phyloP scores from a whole-genome alignment of 1,140 invertebrate species.

The Linepithema humile region DNA sequence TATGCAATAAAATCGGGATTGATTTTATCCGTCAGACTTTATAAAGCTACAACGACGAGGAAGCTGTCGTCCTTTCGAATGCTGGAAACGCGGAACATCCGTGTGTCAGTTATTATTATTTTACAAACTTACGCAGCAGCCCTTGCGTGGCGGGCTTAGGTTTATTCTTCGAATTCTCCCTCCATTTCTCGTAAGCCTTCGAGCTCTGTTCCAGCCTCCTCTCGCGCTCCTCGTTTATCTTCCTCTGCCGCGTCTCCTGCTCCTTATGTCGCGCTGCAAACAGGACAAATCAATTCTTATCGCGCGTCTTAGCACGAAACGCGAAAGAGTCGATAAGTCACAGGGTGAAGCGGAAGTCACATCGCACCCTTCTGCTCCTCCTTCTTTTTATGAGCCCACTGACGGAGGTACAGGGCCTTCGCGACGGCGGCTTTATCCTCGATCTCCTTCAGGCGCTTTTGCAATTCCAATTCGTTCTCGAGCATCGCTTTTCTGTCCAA shows the following conservation, averaged over 20 bases:
- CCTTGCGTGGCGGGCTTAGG: slow-evolving; percentile 81
- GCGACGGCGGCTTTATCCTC: slow-evolving; percentile 68
- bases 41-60: no score
- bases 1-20: no score
- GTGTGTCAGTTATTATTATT: background rate
- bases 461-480: slow-evolving; percentile 72
- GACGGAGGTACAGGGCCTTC: slow-evolving; percentile 71
- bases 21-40: no score
- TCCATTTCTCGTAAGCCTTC: slow-evolving; percentile 80
- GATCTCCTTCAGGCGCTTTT: slow-evolving; percentile 69
- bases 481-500: slow-evolving; percentile 55
- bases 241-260: slow-evolving; percentile 63
- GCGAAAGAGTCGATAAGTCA: no score
- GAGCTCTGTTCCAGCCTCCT: slow-evolving; percentile 72
- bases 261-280: slow-evolving; percentile 59
- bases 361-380: slow-evolving; percentile 72
- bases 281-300: background rate
- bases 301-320: background rate
- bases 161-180: slow-evolving; percentile 75
- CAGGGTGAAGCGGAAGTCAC: background rate
- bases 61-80: no score
- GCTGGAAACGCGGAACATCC: no score
- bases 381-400: slow-evolving; percentile 78
- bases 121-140: slow-evolving; percentile 77
- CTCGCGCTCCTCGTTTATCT: slow-evolving; percentile 67